Conservation (phyloP, 2,888 invertebrate species). For the Bedellia somnulentella region DNA sequence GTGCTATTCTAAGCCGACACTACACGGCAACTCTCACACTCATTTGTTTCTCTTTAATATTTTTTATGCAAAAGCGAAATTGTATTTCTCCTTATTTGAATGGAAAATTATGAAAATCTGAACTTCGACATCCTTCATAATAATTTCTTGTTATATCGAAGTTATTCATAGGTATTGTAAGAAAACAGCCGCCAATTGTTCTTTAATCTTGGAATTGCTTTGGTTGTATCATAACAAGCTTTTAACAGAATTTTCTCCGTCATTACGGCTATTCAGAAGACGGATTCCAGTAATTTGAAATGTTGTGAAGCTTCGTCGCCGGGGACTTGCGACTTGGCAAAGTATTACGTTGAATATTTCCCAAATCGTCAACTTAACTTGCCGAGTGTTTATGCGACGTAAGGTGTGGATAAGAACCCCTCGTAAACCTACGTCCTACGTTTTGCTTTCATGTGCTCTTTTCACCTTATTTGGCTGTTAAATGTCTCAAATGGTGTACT, state of each 20-base stretch:
- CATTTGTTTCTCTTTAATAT: too few relatives aligned
- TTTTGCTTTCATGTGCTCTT: constrained; percentile 4
- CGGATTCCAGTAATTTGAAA: constrained; percentile 44
- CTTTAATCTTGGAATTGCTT: constrained; percentile 24
- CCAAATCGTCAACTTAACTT: constrained; percentile 43
- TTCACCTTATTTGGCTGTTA: constrained; percentile 1
- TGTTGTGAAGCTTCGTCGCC: constrained; percentile 20
- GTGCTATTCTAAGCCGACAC: too few relatives aligned
- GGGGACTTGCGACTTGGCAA: constrained; percentile 14
- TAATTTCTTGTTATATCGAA: too few relatives aligned
- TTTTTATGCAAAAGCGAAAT: too few relatives aligned
- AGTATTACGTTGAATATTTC: constrained; percentile 27
- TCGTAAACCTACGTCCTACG: constrained; percentile 37
- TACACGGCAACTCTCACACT: too few relatives aligned
- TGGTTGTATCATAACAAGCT: constrained; percentile 27
- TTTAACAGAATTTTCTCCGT: constrained; percentile 28
- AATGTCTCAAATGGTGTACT: too few relatives aligned
- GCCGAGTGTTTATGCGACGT: constrained; percentile 43
- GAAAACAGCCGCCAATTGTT: too few relatives aligned
- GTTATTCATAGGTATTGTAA: too few relatives aligned
- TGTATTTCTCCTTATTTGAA: too few relatives aligned
- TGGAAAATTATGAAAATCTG: too few relatives aligned
- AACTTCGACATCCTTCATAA: too few relatives aligned
- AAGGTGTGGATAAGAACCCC: constrained; percentile 39
- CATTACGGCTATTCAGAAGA: constrained; percentile 40